These are phyloP conservation scores for Erpetoichthys calabaricus DNA, from an alignment of 2,797 vertebrate species.

Conservation along the genomic window DNA sequence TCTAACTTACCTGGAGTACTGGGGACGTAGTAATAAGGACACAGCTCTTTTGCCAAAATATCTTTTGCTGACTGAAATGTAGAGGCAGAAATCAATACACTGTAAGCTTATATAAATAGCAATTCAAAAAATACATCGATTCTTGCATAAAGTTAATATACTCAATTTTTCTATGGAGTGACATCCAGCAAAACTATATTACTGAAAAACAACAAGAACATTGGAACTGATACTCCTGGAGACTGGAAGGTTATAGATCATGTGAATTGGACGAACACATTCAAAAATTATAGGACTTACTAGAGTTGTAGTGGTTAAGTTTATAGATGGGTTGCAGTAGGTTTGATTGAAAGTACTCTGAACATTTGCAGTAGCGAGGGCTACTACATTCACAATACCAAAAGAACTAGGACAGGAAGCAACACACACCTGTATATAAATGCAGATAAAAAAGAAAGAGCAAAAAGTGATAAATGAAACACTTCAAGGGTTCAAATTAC, in stretches of 20 bases:
- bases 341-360: slow-evolving; percentile 11
- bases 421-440: slow-evolving; percentile 58
- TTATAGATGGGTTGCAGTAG: slow-evolving; percentile 48
- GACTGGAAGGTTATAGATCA: no score
- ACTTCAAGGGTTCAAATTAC: neutral
- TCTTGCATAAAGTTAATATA: no score
- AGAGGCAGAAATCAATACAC: neutral
- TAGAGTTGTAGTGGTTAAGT: slow-evolving; percentile 16
- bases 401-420: slow-evolving; percentile 42
- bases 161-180: no score
- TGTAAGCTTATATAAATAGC: no score
- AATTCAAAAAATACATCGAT: no score
- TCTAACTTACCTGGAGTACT: slow-evolving; percentile 42
- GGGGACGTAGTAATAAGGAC: slow-evolving; percentile 50
- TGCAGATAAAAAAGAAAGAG: neutral
- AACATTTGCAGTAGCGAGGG: neutral
- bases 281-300: slow-evolving; percentile 25
- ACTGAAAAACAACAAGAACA: no score
- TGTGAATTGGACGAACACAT: no score
- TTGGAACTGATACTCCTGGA: no score
- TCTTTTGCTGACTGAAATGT: slow-evolving; percentile 29
- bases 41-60: slow-evolving; percentile 48
- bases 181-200: no score
- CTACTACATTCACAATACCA: slow-evolving; percentile 9
- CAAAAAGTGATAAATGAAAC: neutral